Evolutionary conservation across 1,140 invertebrate species (phyloP).

Genomic region (Charaxes varanes): DNA sequence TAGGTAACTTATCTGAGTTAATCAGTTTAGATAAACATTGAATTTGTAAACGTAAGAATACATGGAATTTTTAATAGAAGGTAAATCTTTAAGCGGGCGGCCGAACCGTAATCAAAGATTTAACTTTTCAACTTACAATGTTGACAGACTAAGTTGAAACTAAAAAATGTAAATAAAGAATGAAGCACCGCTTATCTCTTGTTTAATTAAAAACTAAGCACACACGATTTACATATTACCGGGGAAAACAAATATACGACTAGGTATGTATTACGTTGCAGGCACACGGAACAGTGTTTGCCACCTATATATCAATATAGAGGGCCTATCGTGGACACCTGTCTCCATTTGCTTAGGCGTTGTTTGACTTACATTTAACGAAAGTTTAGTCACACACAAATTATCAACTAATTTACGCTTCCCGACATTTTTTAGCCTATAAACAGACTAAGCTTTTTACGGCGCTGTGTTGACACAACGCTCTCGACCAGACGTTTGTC

Average conservation of each 20-base stretch:
- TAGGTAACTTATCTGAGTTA: no score
- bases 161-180: slow-evolving; percentile 56
- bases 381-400: slow-evolving; percentile 68
- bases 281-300: slow-evolving; percentile 22
- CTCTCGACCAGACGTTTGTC: slow-evolving; percentile 32
- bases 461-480: slow-evolving; percentile 36
- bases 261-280: slow-evolving; percentile 24
- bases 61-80: slow-evolving; percentile 6
- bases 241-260: slow-evolving; percentile 30
- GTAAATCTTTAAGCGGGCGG: slow-evolving; percentile 8
- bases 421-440: slow-evolving; percentile 53
- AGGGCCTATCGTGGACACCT: slow-evolving; percentile 62
- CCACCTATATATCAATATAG: slow-evolving; percentile 56
- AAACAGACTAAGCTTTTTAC: slow-evolving; percentile 61
- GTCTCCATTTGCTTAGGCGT: slow-evolving; percentile 67
- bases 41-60: slow-evolving; percentile 10
- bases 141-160: slow-evolving; percentile 44
- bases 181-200: slow-evolving; percentile 52
- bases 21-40: no score
- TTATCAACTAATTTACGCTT: slow-evolving; percentile 71
- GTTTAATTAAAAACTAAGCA: slow-evolving; percentile 65
- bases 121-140: slow-evolving; percentile 32
- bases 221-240: slow-evolving; percentile 62
- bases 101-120: slow-evolving; percentile 21
- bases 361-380: slow-evolving; percentile 67